Evolutionary conservation across 2,113 vertebrate species (phyloP).

Genomic region (Hippopotamus amphibius): DNA sequence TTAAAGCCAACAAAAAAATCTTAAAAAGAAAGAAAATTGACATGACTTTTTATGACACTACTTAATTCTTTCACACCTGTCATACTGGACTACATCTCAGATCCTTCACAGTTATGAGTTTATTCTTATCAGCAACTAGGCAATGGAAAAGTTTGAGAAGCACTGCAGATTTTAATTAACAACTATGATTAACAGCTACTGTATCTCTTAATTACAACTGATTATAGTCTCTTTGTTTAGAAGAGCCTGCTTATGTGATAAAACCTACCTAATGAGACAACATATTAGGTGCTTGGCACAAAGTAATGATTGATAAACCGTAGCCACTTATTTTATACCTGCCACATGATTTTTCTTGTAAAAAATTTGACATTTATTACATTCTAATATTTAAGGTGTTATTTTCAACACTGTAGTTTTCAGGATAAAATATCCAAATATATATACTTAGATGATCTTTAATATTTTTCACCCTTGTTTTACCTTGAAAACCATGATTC

Average conservation of each 20-base stretch:
- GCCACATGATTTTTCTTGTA: not conserved
- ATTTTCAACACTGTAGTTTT: constrained; percentile 4
- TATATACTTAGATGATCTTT: not conserved
- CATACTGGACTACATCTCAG: not conserved
- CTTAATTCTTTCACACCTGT: not conserved
- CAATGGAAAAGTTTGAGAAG: not conserved
- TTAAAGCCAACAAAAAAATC: not conserved
- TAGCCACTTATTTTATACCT: not conserved
- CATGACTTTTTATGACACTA: not conserved
- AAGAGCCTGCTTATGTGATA: not conserved
- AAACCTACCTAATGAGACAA: not conserved
- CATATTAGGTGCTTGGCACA: not conserved
- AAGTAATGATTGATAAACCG: not conserved
- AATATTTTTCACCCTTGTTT: constrained; percentile 18
- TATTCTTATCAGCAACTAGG: not conserved
- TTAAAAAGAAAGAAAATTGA: constrained; percentile 30
- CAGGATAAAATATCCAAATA: not conserved
- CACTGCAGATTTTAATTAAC: not conserved
- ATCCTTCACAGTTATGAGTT: not conserved
- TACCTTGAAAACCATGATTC: constrained; percentile 47
- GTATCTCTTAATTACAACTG: not conserved
- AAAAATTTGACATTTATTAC: not conserved
- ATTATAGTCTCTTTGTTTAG: not conserved
- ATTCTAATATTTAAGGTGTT: not conserved
- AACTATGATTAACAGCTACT: not conserved